A percentile compares a stretch with the other conserved stretches of the same genome.
Conservation (phyloP, 92 coral and sea anemone species). For the Phenganax marumi region DNA sequence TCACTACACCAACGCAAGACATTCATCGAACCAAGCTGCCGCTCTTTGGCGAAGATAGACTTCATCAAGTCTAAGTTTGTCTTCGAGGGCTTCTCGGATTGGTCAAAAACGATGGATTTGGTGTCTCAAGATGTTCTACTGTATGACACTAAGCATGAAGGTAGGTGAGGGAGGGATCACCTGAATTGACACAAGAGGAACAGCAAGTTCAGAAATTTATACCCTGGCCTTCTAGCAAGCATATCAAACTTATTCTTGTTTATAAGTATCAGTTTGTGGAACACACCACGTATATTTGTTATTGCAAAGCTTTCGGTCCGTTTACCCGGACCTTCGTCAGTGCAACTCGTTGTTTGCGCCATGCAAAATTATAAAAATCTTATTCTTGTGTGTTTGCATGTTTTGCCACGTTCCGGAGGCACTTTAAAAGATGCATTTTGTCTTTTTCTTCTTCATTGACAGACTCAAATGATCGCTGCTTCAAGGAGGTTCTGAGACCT, state of each 20-base stretch:
- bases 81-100: constrained; percentile 89
- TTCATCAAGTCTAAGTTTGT: constrained; percentile 91
- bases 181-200: not conserved
- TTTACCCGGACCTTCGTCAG: no score
- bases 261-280: no score
- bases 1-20: constrained; percentile 75
- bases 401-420: no score
- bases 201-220: no score
- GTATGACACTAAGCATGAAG: constrained; percentile 84
- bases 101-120: constrained; percentile 94
- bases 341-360: no score
- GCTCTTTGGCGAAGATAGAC: constrained; percentile 89
- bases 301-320: no score
- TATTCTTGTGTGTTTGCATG: no score
- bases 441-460: not conserved
- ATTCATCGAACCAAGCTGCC: constrained; percentile 48
- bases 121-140: constrained; percentile 93
- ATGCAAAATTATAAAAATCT: no score
- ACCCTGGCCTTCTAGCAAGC: no score
- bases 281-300: no score
- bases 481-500: constrained; percentile 82
- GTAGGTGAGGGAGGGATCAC: constrained; percentile 47
- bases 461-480: constrained; percentile 38
- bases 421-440: not conserved
- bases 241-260: no score